phyloP scores from a whole-genome alignment of 2,888 invertebrate species.

The Helobdella robusta region DNA sequence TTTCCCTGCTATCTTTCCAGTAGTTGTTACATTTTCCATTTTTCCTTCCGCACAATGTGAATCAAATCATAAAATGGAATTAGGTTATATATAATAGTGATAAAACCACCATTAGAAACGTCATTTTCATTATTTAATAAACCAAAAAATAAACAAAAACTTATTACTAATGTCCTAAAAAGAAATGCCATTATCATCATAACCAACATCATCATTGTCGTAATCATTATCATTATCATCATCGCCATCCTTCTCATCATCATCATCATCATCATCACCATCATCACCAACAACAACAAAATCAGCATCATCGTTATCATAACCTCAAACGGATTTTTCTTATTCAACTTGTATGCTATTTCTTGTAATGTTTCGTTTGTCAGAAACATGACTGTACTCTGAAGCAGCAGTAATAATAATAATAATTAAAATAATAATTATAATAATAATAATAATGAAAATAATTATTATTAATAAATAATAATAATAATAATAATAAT shows the following conservation, averaged over 20 bases:
- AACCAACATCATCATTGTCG: too few species aligned
- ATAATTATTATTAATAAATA: not conserved
- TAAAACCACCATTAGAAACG: too few species aligned
- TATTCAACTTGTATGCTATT: conserved; percentile 5
- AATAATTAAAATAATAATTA: not conserved
- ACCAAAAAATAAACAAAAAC: too few species aligned
- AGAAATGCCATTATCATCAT: too few species aligned
- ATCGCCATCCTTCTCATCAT: not conserved
- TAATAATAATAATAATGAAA: not conserved
- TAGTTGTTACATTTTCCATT: too few species aligned
- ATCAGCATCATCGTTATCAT: not conserved
- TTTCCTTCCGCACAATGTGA: too few species aligned
- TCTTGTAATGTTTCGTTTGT: conserved; percentile 12
- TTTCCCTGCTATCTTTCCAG: too few species aligned
- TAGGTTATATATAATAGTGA: too few species aligned
- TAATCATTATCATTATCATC: too few species aligned
- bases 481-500: not conserved
- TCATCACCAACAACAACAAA: not conserved
- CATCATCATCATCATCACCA: not conserved
- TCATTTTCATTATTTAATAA: too few species aligned
- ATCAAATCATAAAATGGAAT: too few species aligned
- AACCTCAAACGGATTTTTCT: not conserved
- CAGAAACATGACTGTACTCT: conserved; percentile 14
- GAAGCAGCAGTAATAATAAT: not conserved
- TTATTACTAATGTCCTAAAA: too few species aligned